Base-by-base conservation (phyloP, 2,113 vertebrate species). In the Coptodon bakossiorum region DNA sequence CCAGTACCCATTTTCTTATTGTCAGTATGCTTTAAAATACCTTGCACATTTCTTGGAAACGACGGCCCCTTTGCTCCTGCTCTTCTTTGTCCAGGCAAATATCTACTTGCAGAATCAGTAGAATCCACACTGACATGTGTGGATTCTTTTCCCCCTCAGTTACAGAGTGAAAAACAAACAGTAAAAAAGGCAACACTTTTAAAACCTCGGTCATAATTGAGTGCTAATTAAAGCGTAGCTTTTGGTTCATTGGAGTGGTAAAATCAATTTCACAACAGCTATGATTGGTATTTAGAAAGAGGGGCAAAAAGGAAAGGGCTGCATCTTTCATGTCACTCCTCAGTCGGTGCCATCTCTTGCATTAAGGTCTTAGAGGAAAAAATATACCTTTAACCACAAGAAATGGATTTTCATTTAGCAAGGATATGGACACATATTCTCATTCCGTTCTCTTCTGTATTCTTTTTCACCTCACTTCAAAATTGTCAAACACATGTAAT, bases 1-100 rank as follows among this genome's bases (percentile, higher is more conserved):
- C 52, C 87, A 45, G 71, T 66, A 56, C 83, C 29, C 53, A 24
- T 78, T 9, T 53, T 43, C 88, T 93, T 91, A 92, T 71, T 84
- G 91, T 89, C 89, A 91, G n/a, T 84, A 76, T 40, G 24, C 43
- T 29, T 57, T 34, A 85, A 43, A 52, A 79, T 82, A 24, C 48
- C 56, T 81, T 22, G 13, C 59, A 57, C 53, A n/a, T 86, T 59
- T 56, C 31, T 29, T 54, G 16, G 81, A 84, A 93, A 88, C 9
- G 11, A 89, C 89, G 45, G 63, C 63, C 36, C 27, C 45, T 34
- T 78, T 78, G 27, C 17, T 31, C 24, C 43, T 31, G 16, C 24
- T 29, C 9, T 50, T 78, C 16, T 78, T 52, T 78, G 73, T 50
- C 14, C 40, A 19, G 38, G 78, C 79, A 59, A 24, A 63, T 45